Conservation (phyloP, 2,797 vertebrate species). For the Zenarchopterus dispar region DNA sequence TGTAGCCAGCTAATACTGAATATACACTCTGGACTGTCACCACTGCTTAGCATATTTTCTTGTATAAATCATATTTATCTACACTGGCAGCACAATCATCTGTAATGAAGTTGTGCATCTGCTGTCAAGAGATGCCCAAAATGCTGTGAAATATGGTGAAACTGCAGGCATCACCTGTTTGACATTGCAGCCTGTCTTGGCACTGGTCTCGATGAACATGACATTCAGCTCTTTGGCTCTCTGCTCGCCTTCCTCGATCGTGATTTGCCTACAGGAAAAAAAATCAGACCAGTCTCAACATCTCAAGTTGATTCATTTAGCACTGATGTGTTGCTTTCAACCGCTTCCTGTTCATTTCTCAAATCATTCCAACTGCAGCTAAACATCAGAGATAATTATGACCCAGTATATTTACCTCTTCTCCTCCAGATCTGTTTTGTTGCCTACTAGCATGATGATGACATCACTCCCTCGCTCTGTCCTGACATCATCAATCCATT, state of each 20-base stretch:
- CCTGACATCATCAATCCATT: conserved; percentile 95
- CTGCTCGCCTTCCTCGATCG: conserved; percentile 92
- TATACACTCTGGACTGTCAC: too few species aligned
- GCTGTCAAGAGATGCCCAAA: conserved; percentile 17
- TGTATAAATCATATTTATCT: background rate
- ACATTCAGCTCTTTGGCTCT: conserved; percentile 93
- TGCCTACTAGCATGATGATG: conserved; percentile 95
- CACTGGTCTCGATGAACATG: conserved; percentile 96
- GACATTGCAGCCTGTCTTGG: conserved; percentile 94
- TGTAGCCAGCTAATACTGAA: too few species aligned
- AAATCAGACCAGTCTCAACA: conserved; percentile 40
- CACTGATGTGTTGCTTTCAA: conserved; percentile 1
- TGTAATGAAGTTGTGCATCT: conserved; percentile 9
- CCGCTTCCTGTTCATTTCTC: background rate
- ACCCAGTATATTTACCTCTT: conserved; percentile 83
- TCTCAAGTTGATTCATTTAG: conserved; percentile 27
- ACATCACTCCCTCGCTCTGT: conserved; percentile 95
- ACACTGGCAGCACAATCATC: background rate
- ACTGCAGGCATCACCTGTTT: conserved; percentile 88
- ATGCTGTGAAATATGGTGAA: conserved; percentile 44
- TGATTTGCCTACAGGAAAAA: conserved; percentile 87
- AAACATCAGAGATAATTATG: background rate
- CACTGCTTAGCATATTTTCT: conserved; percentile 1
- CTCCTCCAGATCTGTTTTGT: conserved; percentile 94
- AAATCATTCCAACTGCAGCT: background rate